Base-by-base conservation (phyloP, 2,113 vertebrate species). In the Climacteris rufus region DNA sequence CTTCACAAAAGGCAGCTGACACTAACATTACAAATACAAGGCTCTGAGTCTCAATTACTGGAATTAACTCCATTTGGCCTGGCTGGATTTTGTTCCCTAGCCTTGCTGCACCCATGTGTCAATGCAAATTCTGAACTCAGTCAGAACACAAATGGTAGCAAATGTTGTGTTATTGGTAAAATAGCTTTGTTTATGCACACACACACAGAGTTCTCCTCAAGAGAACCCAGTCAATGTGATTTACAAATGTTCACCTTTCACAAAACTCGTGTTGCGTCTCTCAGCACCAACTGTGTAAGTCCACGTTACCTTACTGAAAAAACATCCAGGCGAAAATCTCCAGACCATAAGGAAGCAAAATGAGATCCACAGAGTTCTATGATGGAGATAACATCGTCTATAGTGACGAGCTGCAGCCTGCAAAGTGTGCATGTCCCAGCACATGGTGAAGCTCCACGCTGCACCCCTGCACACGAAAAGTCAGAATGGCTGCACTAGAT, bases 1-100 rank as follows among this genome's bases (percentile, higher is more conserved):
- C 92, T 94, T 86, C 83, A 80, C 47, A 92, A 94, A 96, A 93
- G 63, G 70, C 63, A 87, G 63, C 84, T 84, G 83, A 94, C 87
- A 57, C 50, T 31, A 80, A 75, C 15, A 6, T 47, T 89, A 74
- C 71, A 81, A 80, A 89, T 49, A 87, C 49, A 91, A 72, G 50
- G 13, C 75, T 69, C 74, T 54, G 74, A 83, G 75, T 90, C 56
- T 88, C 83, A 86, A 19, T 86, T 83, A 92, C 44, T 74, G 65
- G 72, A 94, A 92, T 92, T 81, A 92, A 90, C 72, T 92, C 44
- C 53, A 33, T 85, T 91, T 95, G 87, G 61, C 83, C 72, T 60
- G 56, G 57, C 56, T 86, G 49, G 60, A 71, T 91, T 89, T 95
- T 81, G 60, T 83, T 93, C 39, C 35, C 27, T 31, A 60, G 60